Base-by-base conservation (phyloP, 2,797 vertebrate genomes). In the Scolopax rusticola region DNA sequence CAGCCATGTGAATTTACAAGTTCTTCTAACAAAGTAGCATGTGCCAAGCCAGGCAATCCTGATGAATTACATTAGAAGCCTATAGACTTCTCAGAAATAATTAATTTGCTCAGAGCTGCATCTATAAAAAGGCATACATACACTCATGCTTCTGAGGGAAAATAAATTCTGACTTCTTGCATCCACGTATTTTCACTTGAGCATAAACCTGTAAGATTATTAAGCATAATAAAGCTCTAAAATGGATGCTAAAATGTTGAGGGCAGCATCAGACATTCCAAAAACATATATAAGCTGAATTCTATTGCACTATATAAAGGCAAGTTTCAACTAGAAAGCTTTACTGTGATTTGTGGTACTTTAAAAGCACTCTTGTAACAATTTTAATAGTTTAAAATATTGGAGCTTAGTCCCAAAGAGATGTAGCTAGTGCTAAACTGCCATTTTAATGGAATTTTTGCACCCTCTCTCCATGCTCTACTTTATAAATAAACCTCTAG, bases 401-500 rank as follows among this genome's bases (percentile, higher is more conserved):
- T 87, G 87, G 65, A 95, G 78, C 73, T 77, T 85, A 90, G 78
- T 93, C 92, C 91, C 90, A 95, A 75, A 89, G 93, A 95, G 91
- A 95, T 89, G 91, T 53, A 81, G 92, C 75, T 80, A 77, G 71
- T 0, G 7, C 81, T 93, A 90, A 95, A 95, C 88, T 92, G 78
- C 94, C 75, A 89, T 83, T 96, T 95, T 96, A 96, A 97, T 94
- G 92, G 88, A 77, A 92, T 95, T 97, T 95, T 84, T 95, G 90
- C 43, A 94, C 92, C 45, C 15, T 78, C 84, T 90, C 81, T 93
- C 90, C 60, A 71, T 60, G 61, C 23, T 94, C 64, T 65, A 94
- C 93, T 97, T 97, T 96, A 96, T 96, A 95, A 95, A 97, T 97
- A 95, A 96, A 93, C 81, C 92, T 87, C 93, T 86, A 95, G 81